Conservation (phyloP, 2,113 vertebrate species). For the Pheucticus melanocephalus region DNA sequence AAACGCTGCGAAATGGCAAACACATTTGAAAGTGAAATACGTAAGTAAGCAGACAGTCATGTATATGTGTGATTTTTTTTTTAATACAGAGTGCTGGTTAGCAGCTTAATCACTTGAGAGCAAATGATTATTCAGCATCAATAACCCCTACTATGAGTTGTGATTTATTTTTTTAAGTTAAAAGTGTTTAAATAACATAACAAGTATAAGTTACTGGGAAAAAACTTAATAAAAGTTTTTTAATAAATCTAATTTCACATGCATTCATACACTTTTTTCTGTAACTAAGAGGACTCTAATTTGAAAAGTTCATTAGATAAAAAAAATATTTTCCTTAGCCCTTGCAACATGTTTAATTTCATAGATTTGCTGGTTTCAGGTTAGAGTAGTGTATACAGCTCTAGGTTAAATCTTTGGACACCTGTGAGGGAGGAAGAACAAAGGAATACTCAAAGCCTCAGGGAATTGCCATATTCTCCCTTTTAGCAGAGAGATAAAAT, state of each 20-base stretch:
- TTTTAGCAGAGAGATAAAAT: not conserved
- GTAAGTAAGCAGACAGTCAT: not conserved
- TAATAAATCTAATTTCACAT: not conserved
- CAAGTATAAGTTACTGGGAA: not conserved
- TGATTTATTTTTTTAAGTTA: not conserved
- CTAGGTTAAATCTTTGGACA: not conserved
- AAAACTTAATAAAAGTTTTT: not conserved
- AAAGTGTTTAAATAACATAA: not conserved
- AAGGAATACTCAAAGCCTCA: not conserved
- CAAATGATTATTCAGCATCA: constrained; percentile 19
- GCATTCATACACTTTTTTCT: not conserved
- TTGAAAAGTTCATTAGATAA: not conserved
- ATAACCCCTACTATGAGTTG: not conserved
- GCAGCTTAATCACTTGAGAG: not conserved
- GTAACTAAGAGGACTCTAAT: not conserved
- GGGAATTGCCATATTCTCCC: not conserved
- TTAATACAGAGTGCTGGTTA: not conserved
- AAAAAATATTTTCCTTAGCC: not conserved
- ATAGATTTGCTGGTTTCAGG: not conserved
- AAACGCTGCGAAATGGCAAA: not conserved
- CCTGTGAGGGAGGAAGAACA: not conserved
- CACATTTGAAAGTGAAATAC: not conserved
- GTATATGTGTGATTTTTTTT: not conserved
- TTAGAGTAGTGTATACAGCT: not conserved
- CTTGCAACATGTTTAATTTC: not conserved